Base-by-base conservation (phyloP, 1,140 invertebrate genomes). In the Rhyzopertha dominica region DNA sequence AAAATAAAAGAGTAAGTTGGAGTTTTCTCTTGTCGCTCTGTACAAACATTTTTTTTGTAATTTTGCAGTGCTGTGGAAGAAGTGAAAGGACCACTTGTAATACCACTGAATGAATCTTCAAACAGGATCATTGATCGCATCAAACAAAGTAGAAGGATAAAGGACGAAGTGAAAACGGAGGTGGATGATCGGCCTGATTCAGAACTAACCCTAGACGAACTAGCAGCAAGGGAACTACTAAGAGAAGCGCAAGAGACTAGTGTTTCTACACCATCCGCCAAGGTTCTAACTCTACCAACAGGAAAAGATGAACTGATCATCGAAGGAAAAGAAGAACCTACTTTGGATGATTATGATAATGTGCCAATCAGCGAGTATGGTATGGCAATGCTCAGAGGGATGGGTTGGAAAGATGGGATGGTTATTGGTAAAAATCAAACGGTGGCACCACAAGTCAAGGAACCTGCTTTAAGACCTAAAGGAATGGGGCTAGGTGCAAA, bases 401-500 rank as follows among this genome's bases (percentile, higher is more conserved):
- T 97, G 93, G 93, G 93, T 1, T 97, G 90, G 90, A 78, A 81
- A 53, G 77, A 85, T 49, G 79, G 71, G 20, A 80, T 79, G 74
- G 86, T 77, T 53, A 82, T 81, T 61, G 83, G 77, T 37, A 76
- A 71, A 65, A 77, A 75, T 66, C 80, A 75, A 58, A 28, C 74
- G 24, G 69, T 80, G 4, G 59, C 67, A 38, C 64, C 75, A 30
- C 57, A 36, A 48, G 42, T 39, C 17, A n/a, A 26, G 9, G 42
- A 49, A 35, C 64, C 73, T 36, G 55, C 47, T 67, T 76, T 88
- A 16, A 71, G 93, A 47, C 90, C 92, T 1, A 92, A 89, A 74
- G 93, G 93, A 4, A 77, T 96, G 63, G 94, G 94, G 0, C 68
- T 98, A 22, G 94, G 94, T 3, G 93, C 91, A 16, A 87, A 88